These are phyloP conservation scores for Mactromeris polynyma DNA, from an alignment of 2,888 invertebrate genomes.

Conservation along the genomic window DNA sequence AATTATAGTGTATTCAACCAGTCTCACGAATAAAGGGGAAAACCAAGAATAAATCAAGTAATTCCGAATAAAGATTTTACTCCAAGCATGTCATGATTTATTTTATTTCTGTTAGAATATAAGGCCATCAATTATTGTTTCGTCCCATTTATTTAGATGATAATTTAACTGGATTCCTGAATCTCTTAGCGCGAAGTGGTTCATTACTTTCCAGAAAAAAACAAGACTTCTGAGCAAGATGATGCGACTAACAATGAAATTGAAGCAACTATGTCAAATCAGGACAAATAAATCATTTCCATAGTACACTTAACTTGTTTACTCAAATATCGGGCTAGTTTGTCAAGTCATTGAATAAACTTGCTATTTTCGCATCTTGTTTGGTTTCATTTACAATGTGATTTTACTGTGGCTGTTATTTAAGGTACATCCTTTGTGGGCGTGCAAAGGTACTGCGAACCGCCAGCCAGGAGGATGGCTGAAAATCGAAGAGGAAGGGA, in stretches of 20 bases:
- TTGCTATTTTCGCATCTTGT: too few species aligned
- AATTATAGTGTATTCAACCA: neutral
- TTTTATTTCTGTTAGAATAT: neutral
- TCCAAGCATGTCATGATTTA: neutral
- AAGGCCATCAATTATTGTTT: neutral
- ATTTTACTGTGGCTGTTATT: neutral
- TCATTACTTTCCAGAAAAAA: neutral
- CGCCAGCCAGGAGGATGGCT: conserved; percentile 55
- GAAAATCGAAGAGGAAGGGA: conserved; percentile 57
- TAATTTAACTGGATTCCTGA: neutral
- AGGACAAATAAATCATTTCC: too few species aligned
- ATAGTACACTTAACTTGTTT: too few species aligned
- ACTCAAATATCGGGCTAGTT: too few species aligned
- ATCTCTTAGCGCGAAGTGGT: neutral
- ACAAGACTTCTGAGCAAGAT: neutral
- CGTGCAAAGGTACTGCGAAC: conserved; percentile 54
- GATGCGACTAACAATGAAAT: neutral
- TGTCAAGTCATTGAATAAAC: too few species aligned
- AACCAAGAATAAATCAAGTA: neutral
- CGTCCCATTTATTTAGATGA: neutral
- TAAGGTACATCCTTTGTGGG: conserved; percentile 68
- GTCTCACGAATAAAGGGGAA: neutral
- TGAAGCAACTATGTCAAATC: too few species aligned
- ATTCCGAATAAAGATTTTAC: neutral
- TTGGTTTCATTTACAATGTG: too few species aligned